Evolutionary conservation across 2,888 invertebrate genomes (phyloP).

Genomic region (Cartodere bifasciata): DNA sequence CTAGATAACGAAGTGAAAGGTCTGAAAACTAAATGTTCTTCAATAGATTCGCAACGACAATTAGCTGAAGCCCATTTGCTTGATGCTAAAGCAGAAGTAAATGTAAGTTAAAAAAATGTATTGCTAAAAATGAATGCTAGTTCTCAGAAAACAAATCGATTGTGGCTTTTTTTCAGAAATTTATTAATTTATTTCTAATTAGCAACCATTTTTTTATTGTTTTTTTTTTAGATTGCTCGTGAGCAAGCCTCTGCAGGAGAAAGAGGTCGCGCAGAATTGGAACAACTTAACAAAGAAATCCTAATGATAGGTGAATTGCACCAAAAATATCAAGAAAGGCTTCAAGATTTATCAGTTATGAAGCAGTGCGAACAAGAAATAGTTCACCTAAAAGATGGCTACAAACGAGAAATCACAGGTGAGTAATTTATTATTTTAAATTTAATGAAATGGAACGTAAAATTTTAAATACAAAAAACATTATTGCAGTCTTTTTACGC

Average conservation of each 20-base stretch:
- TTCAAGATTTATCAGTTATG: constrained; percentile 36
- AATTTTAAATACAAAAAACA: too few relatives aligned
- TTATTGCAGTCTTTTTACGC: too few relatives aligned
- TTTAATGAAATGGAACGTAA: too few relatives aligned
- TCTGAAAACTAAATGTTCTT: constrained; percentile 32
- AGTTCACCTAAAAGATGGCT: constrained; percentile 34
- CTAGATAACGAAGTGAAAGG: constrained; percentile 40
- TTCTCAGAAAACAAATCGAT: too few relatives aligned
- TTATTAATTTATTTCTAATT: neutral
- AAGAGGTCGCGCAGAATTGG: constrained; percentile 40
- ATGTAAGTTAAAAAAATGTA: constrained; percentile 26
- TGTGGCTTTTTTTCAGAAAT: too few relatives aligned
- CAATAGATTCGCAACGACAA: constrained; percentile 36
- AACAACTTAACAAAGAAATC: constrained; percentile 42
- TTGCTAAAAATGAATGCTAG: too few relatives aligned
- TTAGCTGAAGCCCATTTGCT: constrained; percentile 34
- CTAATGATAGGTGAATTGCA: constrained; percentile 45
- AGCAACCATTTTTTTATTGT: neutral
- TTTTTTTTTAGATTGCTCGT: constrained; percentile 27
- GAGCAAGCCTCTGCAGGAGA: constrained; percentile 35
- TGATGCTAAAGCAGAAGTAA: constrained; percentile 30
- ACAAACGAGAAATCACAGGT: constrained; percentile 40
- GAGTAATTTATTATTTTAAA: constrained; percentile 10
- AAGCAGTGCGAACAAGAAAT: constrained; percentile 37
- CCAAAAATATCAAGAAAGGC: constrained; percentile 40